Evolutionary conservation across 2,888 invertebrate genomes (phyloP).

Genomic region (Cryptosula pallasiana): DNA sequence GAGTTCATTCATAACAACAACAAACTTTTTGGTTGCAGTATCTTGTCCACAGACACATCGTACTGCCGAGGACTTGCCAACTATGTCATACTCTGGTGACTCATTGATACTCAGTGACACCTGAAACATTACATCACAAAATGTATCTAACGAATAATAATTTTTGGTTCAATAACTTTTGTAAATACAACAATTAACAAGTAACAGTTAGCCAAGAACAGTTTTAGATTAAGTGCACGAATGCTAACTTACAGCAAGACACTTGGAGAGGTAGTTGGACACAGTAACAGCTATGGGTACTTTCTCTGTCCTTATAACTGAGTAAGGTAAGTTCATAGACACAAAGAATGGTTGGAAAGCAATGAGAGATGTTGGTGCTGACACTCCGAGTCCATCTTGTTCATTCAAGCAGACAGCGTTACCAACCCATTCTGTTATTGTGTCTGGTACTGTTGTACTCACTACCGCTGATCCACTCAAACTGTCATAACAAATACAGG

Average conservation of each 20-base stretch:
- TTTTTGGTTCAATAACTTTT: no score
- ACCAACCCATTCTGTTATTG: constrained; percentile 63
- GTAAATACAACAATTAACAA: no score
- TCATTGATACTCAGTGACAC: constrained; percentile 1
- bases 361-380: constrained; percentile 54
- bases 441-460: constrained; percentile 58
- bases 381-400: constrained; percentile 57
- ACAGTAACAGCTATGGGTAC: constrained; percentile 64
- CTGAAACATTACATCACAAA: neutral
- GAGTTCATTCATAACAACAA: constrained; percentile 41
- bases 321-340: constrained; percentile 65
- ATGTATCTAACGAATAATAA: neutral
- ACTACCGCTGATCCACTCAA: constrained; percentile 54
- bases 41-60: constrained; percentile 47
- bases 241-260: constrained; percentile 63
- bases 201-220: no score
- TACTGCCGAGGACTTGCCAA: constrained; percentile 24
- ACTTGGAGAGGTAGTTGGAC: constrained; percentile 68
- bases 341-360: constrained; percentile 72
- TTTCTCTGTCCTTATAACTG: constrained; percentile 64
- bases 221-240: no score
- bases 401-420: constrained; percentile 59
- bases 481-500: constrained; percentile 52
- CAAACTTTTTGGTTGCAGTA: constrained; percentile 35
- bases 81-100: constrained; percentile 8